Evolutionary conservation across 2,888 invertebrate species (phyloP), one percentile per base, ranked within the genome.

Genomic region (Mactromeris polynyma): DNA sequence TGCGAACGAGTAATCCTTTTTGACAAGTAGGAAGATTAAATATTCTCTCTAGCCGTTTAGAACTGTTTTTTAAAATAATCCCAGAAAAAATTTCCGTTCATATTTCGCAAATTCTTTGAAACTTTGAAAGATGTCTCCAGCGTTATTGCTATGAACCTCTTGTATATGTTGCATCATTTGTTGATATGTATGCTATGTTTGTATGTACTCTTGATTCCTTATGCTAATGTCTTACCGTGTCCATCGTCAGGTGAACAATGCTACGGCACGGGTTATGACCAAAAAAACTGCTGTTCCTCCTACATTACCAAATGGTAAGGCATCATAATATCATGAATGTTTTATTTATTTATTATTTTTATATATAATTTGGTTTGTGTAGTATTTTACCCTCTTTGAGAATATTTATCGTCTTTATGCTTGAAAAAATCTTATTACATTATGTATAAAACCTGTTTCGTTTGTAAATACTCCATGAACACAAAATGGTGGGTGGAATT

Each of bases 191-290:
- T 89, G 89, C 88, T 87, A 91, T 92, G 89, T 91, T 87, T 93
- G 90, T 90, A 92, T 92, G 89, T 92, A 90, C 87, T 92, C 89
- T 80, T 82, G 89, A 87, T 91, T 93, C 91, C 94, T 94, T 90
- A 92, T 95, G 94, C 95, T 94, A 94, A 95, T 95, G 96, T 97
- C 95, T 97, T 90, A 90, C 93, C 92, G 93, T 73, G 73, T 73
- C 73, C 73, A 36, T 73, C 73, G 36, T 36, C 95, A 96, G 99
- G 99, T 99, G 97, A 99, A 99, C 98, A 99, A 99, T 97, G 99
- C 99, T 95, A 99, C 99, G 96, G 99, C 99, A 96, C 98, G 99
- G 97, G 99, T 99, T 97, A 99, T 99, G 98, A 99, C 99, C 97
- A 99, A 99, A 98, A 99, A 99, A 95, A 91, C 94, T 92, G 94